A percentile compares a stretch with the other conserved stretches of the same genome.
Evolutionary conservation across 2,888 invertebrate species (phyloP).

Genomic region (Acanthopleura granulata): DNA sequence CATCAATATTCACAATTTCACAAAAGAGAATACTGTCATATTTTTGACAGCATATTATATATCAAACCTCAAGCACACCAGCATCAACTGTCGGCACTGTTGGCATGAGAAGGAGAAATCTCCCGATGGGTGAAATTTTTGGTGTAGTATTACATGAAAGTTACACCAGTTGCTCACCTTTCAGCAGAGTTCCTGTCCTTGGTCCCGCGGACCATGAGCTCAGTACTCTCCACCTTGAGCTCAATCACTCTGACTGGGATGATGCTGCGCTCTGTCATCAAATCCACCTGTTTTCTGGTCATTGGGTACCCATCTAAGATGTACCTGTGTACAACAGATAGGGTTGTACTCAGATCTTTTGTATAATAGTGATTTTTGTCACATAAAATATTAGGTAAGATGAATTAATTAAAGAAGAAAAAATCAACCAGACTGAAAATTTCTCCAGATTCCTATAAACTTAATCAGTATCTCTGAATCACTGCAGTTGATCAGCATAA

Average conservation of each 20-base stretch:
- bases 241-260: slow-evolving; percentile 68
- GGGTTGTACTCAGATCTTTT: too few relatives aligned
- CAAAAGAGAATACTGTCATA: too few relatives aligned
- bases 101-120: too few relatives aligned
- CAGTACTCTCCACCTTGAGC: slow-evolving; percentile 60
- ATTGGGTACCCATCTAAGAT: slow-evolving; percentile 68
- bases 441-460: not conserved
- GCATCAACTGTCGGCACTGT: too few relatives aligned
- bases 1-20: too few relatives aligned
- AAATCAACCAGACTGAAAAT: not conserved
- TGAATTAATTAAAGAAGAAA: not conserved
- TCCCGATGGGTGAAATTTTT: not conserved
- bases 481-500: too few relatives aligned
- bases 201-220: slow-evolving; percentile 63
- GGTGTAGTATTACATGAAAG: not conserved
- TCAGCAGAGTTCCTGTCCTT: slow-evolving; percentile 62
- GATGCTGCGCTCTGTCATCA: slow-evolving; percentile 65
- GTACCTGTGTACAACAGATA: slow-evolving; percentile 47
- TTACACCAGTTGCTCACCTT: slow-evolving; percentile 37
- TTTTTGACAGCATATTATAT: too few relatives aligned
- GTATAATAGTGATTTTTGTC: too few relatives aligned
- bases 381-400: too few relatives aligned
- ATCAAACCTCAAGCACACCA: too few relatives aligned
- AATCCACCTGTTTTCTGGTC: slow-evolving; percentile 62
- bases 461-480: not conserved